A percentile compares a stretch with the other conserved stretches of the same genome.
phyloP scores from a whole-genome alignment of 2,797 vertebrate species.

The Periophthalmus magnuspinnatus region DNA sequence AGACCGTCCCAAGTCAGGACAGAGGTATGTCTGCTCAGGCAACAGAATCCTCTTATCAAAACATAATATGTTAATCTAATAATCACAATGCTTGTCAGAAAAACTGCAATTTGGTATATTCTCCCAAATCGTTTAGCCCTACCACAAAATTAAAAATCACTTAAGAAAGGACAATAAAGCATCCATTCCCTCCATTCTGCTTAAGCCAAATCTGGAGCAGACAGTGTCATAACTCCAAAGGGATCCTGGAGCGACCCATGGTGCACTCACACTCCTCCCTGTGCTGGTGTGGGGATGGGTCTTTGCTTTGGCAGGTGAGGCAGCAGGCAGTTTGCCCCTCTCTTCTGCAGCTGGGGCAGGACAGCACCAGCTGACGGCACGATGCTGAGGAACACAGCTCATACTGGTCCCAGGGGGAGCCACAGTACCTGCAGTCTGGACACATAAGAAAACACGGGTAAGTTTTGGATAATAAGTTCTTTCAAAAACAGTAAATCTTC shows the following conservation, averaged over 20 bases:
- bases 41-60: too few species aligned
- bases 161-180: not conserved
- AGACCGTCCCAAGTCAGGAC: too few species aligned
- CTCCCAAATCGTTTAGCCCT: too few species aligned
- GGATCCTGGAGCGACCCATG: conserved; percentile 81
- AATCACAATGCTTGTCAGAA: too few species aligned
- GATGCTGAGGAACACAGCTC: conserved; percentile 85
- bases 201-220: too few species aligned
- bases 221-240: conserved; percentile 70
- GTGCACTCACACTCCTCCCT: conserved; percentile 96
- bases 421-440: conserved; percentile 90
- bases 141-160: not conserved
- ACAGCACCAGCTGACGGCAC: conserved; percentile 92
- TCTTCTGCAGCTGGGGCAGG: conserved; percentile 81
- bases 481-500: too few species aligned
- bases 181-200: not conserved
- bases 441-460: too few species aligned
- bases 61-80: too few species aligned
- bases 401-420: conserved; percentile 89
- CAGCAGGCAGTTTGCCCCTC: conserved; percentile 89
- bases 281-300: conserved; percentile 36
- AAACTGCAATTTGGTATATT: too few species aligned
- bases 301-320: conserved; percentile 85
- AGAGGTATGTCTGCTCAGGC: too few species aligned
- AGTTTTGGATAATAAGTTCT: too few species aligned